Conservation (phyloP, 2,888 invertebrate genomes). For the Archips crataeganus region DNA sequence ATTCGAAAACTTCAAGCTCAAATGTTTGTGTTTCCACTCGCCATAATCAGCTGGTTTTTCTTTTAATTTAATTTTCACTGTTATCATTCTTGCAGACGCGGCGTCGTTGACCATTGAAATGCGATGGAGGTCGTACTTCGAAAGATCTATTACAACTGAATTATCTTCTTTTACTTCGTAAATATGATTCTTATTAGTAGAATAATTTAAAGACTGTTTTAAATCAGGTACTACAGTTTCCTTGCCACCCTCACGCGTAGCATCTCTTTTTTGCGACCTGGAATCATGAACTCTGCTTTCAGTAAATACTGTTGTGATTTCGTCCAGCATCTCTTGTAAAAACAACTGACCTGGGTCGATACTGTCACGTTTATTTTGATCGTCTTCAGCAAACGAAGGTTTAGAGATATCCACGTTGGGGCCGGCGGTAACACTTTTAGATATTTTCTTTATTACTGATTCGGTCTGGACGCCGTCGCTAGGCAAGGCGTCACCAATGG, state of each 20-base stretch:
- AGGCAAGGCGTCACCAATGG: constrained; percentile 36
- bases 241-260: constrained; percentile 45
- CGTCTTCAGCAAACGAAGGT: constrained; percentile 16
- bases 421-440: constrained; percentile 56
- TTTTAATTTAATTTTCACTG: constrained; percentile 64
- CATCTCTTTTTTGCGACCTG: constrained; percentile 40
- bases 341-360: constrained; percentile 63
- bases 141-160: constrained; percentile 65
- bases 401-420: constrained; percentile 46
- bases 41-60: constrained; percentile 54
- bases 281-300: constrained; percentile 48
- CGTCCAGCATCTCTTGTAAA: constrained; percentile 66
- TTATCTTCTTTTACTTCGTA: constrained; percentile 57
- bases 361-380: constrained; percentile 43
- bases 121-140: constrained; percentile 66
- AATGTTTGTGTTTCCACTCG: constrained; percentile 52
- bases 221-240: constrained; percentile 52
- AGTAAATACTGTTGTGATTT: constrained; percentile 66
- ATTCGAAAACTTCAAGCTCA: constrained; percentile 58
- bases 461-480: constrained; percentile 66
- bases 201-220: constrained; percentile 47
- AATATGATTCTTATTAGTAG: constrained; percentile 46
- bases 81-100: constrained; percentile 54
- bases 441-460: constrained; percentile 60
- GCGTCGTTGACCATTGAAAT: constrained; percentile 63